A percentile compares a stretch with the other conserved stretches of the same genome.
Conservation (phyloP, 2,797 vertebrate genomes). For the Melanotaenia pygmaea region DNA sequence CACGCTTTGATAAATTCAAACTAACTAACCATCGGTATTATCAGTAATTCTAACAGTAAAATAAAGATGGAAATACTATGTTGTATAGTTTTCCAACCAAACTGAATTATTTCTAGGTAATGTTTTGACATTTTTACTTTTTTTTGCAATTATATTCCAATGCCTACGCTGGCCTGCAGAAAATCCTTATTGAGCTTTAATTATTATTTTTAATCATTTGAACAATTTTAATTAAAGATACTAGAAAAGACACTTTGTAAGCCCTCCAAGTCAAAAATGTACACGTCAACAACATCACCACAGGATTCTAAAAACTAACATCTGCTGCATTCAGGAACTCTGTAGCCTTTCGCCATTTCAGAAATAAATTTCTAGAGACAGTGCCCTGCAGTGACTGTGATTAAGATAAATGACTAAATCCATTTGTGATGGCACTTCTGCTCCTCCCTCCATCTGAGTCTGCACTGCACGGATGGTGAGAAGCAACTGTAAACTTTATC, state of each 20-base stretch:
- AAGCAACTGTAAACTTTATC: slow-evolving; percentile 13
- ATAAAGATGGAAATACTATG: neutral
- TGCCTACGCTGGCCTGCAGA: neutral
- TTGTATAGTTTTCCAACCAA: no score
- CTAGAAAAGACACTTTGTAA: neutral
- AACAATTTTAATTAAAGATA: neutral
- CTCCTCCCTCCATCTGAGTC: slow-evolving; percentile 23
- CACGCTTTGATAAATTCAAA: neutral
- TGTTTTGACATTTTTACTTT: neutral
- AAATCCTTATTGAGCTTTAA: neutral
- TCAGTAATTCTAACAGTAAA: neutral
- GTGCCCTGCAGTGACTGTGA: slow-evolving; percentile 62
- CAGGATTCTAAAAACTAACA: neutral
- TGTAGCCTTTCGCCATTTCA: slow-evolving; percentile 33
- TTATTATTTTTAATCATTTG: no score
- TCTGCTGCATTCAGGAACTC: slow-evolving; percentile 12
- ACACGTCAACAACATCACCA: neutral
- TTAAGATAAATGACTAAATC: slow-evolving; percentile 79
- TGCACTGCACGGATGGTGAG: slow-evolving; percentile 41
- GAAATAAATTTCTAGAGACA: slow-evolving; percentile 54
- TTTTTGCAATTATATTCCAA: neutral
- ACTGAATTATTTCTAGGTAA: no score
- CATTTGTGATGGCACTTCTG: slow-evolving; percentile 56
- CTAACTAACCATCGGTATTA: neutral
- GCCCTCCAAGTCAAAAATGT: neutral